Base-by-base conservation (phyloP, 2,797 vertebrate genomes). In the Rhinatrema bivittatum region DNA sequence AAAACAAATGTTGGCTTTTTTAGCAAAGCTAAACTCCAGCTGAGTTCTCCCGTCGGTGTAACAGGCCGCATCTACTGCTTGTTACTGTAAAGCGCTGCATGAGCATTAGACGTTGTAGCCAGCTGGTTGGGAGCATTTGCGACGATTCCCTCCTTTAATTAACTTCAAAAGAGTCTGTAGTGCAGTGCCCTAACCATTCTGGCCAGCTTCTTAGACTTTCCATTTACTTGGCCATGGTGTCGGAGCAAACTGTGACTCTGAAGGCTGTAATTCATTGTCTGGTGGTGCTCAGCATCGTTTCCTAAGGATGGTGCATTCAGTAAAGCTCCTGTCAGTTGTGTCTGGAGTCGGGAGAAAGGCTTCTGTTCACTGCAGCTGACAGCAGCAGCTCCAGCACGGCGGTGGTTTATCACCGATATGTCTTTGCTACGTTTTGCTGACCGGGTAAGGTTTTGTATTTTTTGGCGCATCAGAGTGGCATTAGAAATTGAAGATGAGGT, bases 281-380 rank as follows among this genome's bases (percentile, higher is more conserved):
- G 53, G 50, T 34, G 5, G 60, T 40, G 50, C 29, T 47, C 42
- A 36, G 44, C 50, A 53, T 50, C 35, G 16, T 50, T 50, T 37
- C 51, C 23, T 40, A 41, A 39, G 33, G 55, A 18, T 34, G 38
- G 42, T 57, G 66, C 35, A 7, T 19, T 29, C 25, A n/a, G n/a
- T n/a, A n/a, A 20, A 48, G 4, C 32, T 9, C 26, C 40, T 36
- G 36, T 53, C 55, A 63, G 65, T 65, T 64, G 56, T 52, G 56
- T 49, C 58, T 65, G 39, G 33, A 46, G 50, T 56, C 45, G 42
- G 57, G 61, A 36, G 34, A 60, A 55, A 46, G 52, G 37, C 57
- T 60, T 13, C 21, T 55, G 70, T 62, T 61, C 58, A 14, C 49
- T 43, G 45, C 56, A 60, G 53, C 61, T 67, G 61, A 58, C 61